Percentiles rank a stretch among this genome's conserved stretches.
Conservation (phyloP, 1,140 invertebrate species). For the Microplitis mediator region DNA sequence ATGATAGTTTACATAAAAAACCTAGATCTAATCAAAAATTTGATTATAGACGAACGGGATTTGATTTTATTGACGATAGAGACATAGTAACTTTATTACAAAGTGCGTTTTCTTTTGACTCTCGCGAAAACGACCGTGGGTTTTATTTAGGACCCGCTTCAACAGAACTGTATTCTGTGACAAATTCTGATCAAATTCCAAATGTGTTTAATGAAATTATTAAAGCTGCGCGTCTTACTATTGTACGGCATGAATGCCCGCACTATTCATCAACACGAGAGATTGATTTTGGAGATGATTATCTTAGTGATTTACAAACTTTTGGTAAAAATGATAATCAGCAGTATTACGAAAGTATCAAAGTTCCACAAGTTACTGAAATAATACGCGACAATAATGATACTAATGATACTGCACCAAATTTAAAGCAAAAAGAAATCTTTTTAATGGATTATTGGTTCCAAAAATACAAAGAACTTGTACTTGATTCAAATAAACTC, state of each 20-base stretch:
- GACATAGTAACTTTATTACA: conserved; percentile 16
- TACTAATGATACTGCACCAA: no score
- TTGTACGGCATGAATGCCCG: neutral
- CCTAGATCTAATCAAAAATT: neutral
- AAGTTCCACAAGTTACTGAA: neutral
- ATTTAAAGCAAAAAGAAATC: neutral
- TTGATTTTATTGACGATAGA: conserved; percentile 20
- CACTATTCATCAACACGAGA: neutral
- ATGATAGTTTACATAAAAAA: neutral
- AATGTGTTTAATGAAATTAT: conserved; percentile 31
- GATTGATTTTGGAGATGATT: conserved; percentile 27
- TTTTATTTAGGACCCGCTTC: conserved; percentile 21
- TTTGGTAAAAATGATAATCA: neutral
- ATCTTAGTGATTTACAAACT: conserved; percentile 15
- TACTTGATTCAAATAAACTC: neutral
- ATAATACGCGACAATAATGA: neutral
- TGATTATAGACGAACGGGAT: neutral
- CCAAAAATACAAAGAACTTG: neutral
- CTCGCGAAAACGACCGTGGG: conserved; percentile 6
- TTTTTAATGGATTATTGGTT: neutral
- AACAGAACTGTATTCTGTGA: conserved; percentile 20
- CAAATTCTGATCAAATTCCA: conserved; percentile 9
- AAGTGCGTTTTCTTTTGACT: conserved; percentile 22
- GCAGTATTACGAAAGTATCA: neutral
- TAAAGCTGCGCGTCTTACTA: conserved; percentile 10